Conservation (phyloP, 2,113 vertebrate species). For the Typhlomys cinereus region DNA sequence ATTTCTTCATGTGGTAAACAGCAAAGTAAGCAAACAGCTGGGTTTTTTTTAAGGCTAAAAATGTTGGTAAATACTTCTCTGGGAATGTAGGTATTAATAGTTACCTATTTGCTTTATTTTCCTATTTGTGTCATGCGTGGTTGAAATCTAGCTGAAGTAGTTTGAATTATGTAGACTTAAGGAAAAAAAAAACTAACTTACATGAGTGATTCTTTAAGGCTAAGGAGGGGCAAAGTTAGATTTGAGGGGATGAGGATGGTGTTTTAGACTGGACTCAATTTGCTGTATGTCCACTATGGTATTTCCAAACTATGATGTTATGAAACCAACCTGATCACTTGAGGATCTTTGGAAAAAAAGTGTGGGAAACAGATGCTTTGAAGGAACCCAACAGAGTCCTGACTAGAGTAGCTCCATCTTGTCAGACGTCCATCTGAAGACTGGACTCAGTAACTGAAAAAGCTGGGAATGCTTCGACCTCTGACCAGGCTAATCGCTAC, state of each 20-base stretch:
- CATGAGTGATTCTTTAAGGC: not conserved
- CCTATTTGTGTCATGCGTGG: not conserved
- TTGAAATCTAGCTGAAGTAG: not conserved
- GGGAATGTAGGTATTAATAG: not conserved
- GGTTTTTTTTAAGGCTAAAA: slow-evolving; percentile 58
- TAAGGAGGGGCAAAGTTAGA: not conserved
- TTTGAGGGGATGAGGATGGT: not conserved
- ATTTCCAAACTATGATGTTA: not conserved
- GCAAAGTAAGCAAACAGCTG: too few species aligned
- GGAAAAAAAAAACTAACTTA: not conserved
- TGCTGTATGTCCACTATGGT: not conserved
- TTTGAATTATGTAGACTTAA: not conserved
- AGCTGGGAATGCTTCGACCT: too few species aligned
- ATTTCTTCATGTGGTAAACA: slow-evolving; percentile 38
- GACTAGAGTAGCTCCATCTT: too few species aligned
- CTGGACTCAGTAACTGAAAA: too few species aligned
- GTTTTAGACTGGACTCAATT: not conserved
- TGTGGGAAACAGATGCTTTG: not conserved
- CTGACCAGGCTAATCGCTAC: too few species aligned
- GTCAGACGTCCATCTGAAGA: too few species aligned
- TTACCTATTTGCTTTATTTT: not conserved
- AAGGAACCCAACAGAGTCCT: too few species aligned
- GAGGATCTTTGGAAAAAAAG: not conserved
- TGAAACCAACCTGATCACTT: not conserved
- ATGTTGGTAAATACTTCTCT: not conserved